Evolutionary conservation across 2,888 invertebrate species (phyloP), one percentile per base, ranked within the genome.

Genomic region (Hemaris fuciformis): DNA sequence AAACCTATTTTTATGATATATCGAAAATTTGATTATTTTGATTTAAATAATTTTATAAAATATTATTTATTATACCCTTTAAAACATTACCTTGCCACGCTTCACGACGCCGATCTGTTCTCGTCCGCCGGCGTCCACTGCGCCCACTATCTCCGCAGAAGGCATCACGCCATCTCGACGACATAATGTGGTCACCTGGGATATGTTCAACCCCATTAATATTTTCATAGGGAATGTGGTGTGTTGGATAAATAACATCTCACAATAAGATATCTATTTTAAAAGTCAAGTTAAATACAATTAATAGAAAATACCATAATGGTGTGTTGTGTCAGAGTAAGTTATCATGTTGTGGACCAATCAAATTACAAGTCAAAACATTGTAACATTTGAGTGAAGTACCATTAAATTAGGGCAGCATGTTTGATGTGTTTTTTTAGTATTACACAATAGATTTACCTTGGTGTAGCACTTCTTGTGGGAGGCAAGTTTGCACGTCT

Each of bases 401-500:
- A n/a, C n/a, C n/a, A n/a, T n/a, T n/a, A n/a, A n/a, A n/a, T n/a
- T n/a, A n/a, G n/a, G n/a, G n/a, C n/a, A n/a, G n/a, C n/a, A n/a
- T n/a, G n/a, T n/a, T n/a, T n/a, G n/a, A n/a, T n/a, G n/a, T n/a
- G n/a, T n/a, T n/a, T n/a, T n/a, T n/a, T 41, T n/a, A 41, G n/a
- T 4, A 13, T 0, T 15, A 4, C 18, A 3, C 15, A 7, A 31
- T 23, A 27, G 42, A 20, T 58, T 42, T 76, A 97, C 95, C 91
- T 96, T 97, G 69, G 93, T 94, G 81, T 97, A 97, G 86, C 99
- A 99, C 88, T 98, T 98, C 87, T 98, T 98, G 90, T 99, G 99
- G 79, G 98, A 97, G 1, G 98, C 98, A 71, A 98, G 93, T 85
- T 97, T 97, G 90, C 99, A 99, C 25, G 94, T 94, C 79, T 95